Evolutionary conservation across 2,888 invertebrate species (phyloP), one percentile per base, ranked within the genome.

Genomic region (Xestia xanthographa): DNA sequence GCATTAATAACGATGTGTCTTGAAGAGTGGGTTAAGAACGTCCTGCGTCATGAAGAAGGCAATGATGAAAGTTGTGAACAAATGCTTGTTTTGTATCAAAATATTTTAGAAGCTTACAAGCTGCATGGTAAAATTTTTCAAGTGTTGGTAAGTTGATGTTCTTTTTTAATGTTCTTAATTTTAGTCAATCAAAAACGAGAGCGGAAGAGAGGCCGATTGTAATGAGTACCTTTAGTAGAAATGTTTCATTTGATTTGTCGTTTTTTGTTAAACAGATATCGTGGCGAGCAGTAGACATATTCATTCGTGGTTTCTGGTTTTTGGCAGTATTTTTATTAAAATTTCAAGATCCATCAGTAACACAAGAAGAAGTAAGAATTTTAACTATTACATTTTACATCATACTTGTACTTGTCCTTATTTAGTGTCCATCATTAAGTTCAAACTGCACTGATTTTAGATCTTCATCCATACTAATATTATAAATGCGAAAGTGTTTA

Each of bases 61-160:
- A 41, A 20, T 48, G 17, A 65, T 5, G 53, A 73, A 53, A 56
- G 56, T 65, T 75, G 75, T 75, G 17, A 26, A 17, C n/a, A 74
- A 45, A 17, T 56, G 1, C 56, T 75, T 26, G 5, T 38, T 22
- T 3, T 74, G 6, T 74, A 75, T 45, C 8, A 41, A 76, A 48
- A 58, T 29, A 60, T 66, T 58, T 58, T 74, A 38, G n/a, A 14
- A 26, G 56, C 65, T 20, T 65, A 58, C 38, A 41, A 75, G 26
- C 20, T 66, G 8, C 45, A 58, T 17, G 11, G 6, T 41, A 73
- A 22, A 4, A 73, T 48, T 58, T 75, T 48, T 45, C 58, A 66
- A 17, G 34, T 66, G 0, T 43, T 76, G 48, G 75, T 76, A 66
- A 41, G 76, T 60, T 34, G 11, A 5, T n/a, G 1, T 20, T 62